These are phyloP conservation scores for Lottia gigantea DNA, from an alignment of 2,888 invertebrate species.

Conservation along the genomic window DNA sequence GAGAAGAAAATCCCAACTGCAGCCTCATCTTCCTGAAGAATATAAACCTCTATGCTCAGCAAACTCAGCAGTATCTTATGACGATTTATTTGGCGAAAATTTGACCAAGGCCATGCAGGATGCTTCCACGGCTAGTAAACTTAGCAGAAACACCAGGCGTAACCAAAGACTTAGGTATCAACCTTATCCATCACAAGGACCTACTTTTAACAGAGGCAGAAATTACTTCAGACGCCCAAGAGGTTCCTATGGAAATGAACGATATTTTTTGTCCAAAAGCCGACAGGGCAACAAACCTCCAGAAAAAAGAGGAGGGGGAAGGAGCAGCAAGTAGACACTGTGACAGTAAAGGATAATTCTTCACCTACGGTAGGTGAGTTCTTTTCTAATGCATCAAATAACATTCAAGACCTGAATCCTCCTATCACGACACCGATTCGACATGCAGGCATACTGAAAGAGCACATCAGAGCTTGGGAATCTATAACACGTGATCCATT, in stretches of 20 bases:
- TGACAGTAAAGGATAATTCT: not conserved
- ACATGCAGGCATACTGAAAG: not conserved
- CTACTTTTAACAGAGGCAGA: too few relatives aligned
- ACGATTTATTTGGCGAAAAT: conserved; percentile 4
- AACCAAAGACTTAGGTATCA: not conserved
- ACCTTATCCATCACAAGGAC: not conserved
- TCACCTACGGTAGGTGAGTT: not conserved
- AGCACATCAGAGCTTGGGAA: not conserved
- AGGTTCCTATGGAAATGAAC: not conserved
- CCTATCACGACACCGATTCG: too few relatives aligned
- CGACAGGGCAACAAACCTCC: not conserved
- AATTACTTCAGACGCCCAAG: not conserved
- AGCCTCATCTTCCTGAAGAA: not conserved
- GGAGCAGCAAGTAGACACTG: not conserved
- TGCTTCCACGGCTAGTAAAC: not conserved
- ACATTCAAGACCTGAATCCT: too few relatives aligned
- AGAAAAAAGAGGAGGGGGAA: not conserved
- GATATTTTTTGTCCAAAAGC: not conserved
- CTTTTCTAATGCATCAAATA: not conserved
- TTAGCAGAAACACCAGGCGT: not conserved
- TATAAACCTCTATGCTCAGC: not conserved
- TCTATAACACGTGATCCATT: not conserved
- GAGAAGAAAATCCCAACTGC: not conserved
- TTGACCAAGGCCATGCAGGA: conserved; percentile 1
- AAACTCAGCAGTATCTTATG: not conserved